These are phyloP conservation scores for Ectemnius continuus DNA, from an alignment of 2,888 invertebrate species.

Conservation along the genomic window DNA sequence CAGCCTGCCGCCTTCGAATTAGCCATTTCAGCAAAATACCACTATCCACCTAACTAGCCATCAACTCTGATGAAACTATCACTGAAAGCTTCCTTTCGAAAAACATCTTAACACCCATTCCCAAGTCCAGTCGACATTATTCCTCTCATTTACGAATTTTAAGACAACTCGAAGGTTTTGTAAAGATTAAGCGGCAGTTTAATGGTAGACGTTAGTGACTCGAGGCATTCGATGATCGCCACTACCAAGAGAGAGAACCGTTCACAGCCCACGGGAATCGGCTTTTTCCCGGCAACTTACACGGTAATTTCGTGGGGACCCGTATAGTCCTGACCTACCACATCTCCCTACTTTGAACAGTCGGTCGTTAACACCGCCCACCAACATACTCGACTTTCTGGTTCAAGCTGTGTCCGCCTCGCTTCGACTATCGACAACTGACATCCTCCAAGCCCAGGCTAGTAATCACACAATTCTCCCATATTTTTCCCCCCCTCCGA, in stretches of 20 bases:
- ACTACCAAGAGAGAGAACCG: conserved; percentile 2
- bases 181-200: no score
- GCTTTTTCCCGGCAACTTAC: conserved; percentile 12
- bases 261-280: neutral
- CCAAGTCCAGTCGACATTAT: no score
- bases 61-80: no score
- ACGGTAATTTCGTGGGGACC: conserved; percentile 49
- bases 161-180: no score
- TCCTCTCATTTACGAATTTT: no score
- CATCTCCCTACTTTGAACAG: conserved; percentile 60
- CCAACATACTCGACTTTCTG: conserved; percentile 54
- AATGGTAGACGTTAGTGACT: no score
- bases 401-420: conserved; percentile 54
- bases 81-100: no score
- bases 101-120: no score
- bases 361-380: conserved; percentile 64
- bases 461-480: conserved; percentile 19
- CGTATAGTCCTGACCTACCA: conserved; percentile 64
- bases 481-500: conserved; percentile 12
- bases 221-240: no score
- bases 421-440: conserved; percentile 35
- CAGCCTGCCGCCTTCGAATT: no score
- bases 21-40: no score
- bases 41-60: no score
- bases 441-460: conserved; percentile 21